Evolutionary conservation across 2,888 invertebrate species (phyloP).

Genomic region (Cylindroiulus punctatus): DNA sequence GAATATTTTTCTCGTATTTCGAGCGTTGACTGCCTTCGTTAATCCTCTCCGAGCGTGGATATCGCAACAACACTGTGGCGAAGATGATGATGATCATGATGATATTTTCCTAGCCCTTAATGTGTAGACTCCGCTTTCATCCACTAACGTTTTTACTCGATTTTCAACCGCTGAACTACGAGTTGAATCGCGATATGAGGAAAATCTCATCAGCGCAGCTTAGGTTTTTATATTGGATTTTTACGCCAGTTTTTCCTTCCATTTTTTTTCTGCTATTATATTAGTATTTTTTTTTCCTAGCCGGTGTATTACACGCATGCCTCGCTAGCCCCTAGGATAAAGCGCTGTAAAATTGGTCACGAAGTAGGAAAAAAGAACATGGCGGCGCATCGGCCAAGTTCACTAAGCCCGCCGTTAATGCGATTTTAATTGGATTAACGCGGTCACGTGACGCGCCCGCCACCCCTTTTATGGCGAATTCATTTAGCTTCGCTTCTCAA

Average conservation of each 20-base stretch:
- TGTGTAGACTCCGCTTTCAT: not conserved
- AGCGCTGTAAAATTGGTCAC: not conserved
- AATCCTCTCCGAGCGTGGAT: constrained; percentile 1
- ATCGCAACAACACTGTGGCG: not conserved
- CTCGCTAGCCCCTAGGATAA: not conserved
- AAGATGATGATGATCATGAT: constrained; percentile 13
- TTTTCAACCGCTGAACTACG: not conserved
- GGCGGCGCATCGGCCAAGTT: not conserved
- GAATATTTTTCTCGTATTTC: not conserved
- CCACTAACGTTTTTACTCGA: constrained; percentile 39
- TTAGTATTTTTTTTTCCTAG: not conserved
- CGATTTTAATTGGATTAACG: constrained; percentile 22
- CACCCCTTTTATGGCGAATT: not conserved
- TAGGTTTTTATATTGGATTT: constrained; percentile 23
- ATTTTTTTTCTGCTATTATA: not conserved
- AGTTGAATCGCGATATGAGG: not conserved
- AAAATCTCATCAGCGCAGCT: constrained; percentile 21
- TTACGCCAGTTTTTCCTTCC: not conserved
- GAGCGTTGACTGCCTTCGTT: constrained; percentile 23
- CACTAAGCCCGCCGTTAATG: constrained; percentile 4
- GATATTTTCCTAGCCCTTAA: not conserved
- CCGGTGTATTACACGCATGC: not conserved
- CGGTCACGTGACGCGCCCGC: not conserved
- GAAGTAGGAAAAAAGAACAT: not conserved
- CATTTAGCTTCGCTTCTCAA: not conserved